Conservation (phyloP, 2,888 invertebrate genomes). For the Steinernema scapterisci region DNA sequence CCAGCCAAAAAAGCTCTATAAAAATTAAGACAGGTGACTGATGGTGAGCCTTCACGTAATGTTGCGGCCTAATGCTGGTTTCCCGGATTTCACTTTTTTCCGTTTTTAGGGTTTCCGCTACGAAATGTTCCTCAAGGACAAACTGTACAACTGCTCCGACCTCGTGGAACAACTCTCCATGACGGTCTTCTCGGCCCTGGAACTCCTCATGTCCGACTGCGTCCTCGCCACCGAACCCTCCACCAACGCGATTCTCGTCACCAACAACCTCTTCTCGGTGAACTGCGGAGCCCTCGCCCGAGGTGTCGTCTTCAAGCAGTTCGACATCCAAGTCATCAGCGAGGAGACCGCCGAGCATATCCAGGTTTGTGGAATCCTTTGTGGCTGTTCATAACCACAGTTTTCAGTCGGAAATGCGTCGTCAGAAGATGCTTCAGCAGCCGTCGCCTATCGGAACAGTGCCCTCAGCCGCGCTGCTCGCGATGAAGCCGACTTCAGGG, state of each 20-base stretch:
- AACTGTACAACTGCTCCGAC: constrained; percentile 51
- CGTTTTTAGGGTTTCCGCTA: constrained; percentile 61
- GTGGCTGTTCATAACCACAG: background rate
- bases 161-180: constrained; percentile 59
- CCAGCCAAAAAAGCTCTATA: too few relatives aligned
- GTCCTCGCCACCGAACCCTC: constrained; percentile 63
- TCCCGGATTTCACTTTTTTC: too few relatives aligned
- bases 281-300: constrained; percentile 63
- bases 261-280: constrained; percentile 63
- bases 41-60: too few relatives aligned
- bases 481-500: constrained; percentile 65
- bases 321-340: constrained; percentile 64
- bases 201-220: constrained; percentile 64
- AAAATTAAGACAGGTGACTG: too few relatives aligned
- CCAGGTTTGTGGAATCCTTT: constrained; percentile 41
- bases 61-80: too few relatives aligned
- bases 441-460: constrained; percentile 54
- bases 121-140: constrained; percentile 58
- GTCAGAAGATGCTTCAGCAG: constrained; percentile 60
- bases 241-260: constrained; percentile 64
- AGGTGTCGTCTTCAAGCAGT: constrained; percentile 64
- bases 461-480: constrained; percentile 60
- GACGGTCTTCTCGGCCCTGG: constrained; percentile 62
- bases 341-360: constrained; percentile 65
- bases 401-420: constrained; percentile 58